Evolutionary conservation across 30 jellyfish, hydroid and myxozoan genomes (phyloP), one percentile per base, ranked within the genome.

Genomic region (Cassiopea andromeda): DNA sequence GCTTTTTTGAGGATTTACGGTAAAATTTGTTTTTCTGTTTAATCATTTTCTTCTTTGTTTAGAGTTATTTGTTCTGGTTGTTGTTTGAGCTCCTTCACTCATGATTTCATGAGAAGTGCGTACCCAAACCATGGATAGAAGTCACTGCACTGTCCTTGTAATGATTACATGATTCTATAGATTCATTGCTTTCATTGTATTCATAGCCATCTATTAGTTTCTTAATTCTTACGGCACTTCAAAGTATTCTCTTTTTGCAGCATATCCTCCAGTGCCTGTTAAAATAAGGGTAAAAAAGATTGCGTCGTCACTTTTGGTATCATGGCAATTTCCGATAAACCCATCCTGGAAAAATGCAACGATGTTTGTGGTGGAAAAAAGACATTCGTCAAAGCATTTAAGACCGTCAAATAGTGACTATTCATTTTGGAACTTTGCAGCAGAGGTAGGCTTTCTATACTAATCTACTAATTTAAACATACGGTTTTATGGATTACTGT

Each of bases 271-370:
- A 8, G 45, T 80, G 6, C 88, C 88, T 5, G 44, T 80, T 2
- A 66, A 60, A n/a, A 48, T 80, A n/a, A 80, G 57, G 13, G 88
- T 72, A 3, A 67, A 47, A 27, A 57, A 6, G 78, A 17, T 72
- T 7, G 48, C 78, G 2, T 57, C 88, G 4, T 80, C 88, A 27
- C 4, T 80, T 6, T 66, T 80, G 8, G 68, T 80, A 46, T 57
- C 88, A 44, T 80, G 88, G 88, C 78, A 49, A 43, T 80, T 80
- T 17, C 88, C 88, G 18, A 38, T 45, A 19, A 80, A 80, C 13
- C 19, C 88, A 61, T 58, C 88, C 45, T 57, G 78, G 78, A 13
- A 12, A 50, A 66, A 66, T 16, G 79, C 75, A 46, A 60, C 57
- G 5, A 59, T 80, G 45, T 80, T 57, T 46, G 60, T 80, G 1